phyloP scores from a whole-genome alignment of 2,797 vertebrate genomes.

The Leptatherina wallacei region DNA sequence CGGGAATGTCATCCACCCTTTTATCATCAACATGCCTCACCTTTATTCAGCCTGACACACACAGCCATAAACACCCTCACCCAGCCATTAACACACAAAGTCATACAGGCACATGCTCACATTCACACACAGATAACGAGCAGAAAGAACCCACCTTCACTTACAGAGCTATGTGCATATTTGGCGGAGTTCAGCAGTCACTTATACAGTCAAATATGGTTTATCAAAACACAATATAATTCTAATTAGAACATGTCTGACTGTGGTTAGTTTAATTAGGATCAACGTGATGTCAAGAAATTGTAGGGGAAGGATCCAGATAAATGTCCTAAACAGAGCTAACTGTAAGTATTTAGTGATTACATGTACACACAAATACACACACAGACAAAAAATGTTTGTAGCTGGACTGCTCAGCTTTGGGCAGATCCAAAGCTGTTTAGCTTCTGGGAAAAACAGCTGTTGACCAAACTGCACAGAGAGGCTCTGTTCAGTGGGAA shows the following conservation, averaged over 20 bases:
- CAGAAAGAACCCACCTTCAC: conserved; percentile 19
- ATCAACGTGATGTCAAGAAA: conserved; percentile 15
- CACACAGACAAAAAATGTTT: conserved; percentile 27
- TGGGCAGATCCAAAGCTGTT: conserved; percentile 55
- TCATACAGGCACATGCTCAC: conserved; percentile 19
- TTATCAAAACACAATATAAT: conserved; percentile 1
- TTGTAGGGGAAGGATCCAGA: conserved; percentile 18
- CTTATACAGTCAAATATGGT: conserved; percentile 3
- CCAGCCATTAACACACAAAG: conserved; percentile 56
- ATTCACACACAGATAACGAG: conserved; percentile 23
- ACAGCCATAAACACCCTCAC: conserved; percentile 52
- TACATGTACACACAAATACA: conserved; percentile 5
- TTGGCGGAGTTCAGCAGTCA: conserved; percentile 2
- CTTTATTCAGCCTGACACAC: conserved; percentile 73
- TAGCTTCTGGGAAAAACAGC: conserved; percentile 61
- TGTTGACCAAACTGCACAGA: conserved; percentile 66
- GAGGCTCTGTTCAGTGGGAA: conserved; percentile 51
- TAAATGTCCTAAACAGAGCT: conserved; percentile 27
- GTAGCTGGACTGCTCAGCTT: conserved; percentile 31
- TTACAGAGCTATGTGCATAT: conserved; percentile 7
- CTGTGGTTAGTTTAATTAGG: neutral
- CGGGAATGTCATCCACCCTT: conserved; percentile 78
- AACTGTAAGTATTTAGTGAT: conserved; percentile 37
- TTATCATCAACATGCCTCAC: conserved; percentile 77
- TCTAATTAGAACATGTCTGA: neutral